Evolutionary conservation across 2,888 invertebrate genomes (phyloP), one percentile per base, ranked within the genome.

Genomic region (Parochlus steinenii): DNA sequence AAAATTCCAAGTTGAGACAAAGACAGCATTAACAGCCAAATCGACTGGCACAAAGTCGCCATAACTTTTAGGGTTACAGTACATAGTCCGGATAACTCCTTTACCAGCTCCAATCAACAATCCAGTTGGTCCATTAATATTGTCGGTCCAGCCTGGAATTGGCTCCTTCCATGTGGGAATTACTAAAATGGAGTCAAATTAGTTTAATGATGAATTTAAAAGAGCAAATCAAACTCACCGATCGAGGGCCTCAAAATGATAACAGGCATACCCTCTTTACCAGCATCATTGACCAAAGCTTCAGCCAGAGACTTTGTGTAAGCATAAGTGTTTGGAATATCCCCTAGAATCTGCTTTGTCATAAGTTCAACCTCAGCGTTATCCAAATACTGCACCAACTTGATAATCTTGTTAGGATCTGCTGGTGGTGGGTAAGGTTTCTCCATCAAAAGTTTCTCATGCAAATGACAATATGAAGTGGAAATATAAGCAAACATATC

Each of bases 231-330:
- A n/a, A n/a, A n/a, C n/a, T n/a, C n/a, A n/a, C n/a, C n/a, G 46
- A 90, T 83, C 1, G 89, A 87, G 2, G 89, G 92, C 44, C 93
- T 62, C 16, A 90, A 58, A 37, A 95, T 77, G 36, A 81, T 64
- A 0, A 76, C 66, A 0, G 92, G 92, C 6, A 95, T 57, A 17
- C 72, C 66, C 3, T 66, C 56, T 27, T 35, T 38, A 16, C 15
- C n/a, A 31, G 81, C 72, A 48, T 86, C 81, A 2, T 76, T 72
- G 1, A 87, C 77, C 39, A 90, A 51, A 10, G 76, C 71, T 56
- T 95, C 93, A 0, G 86, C 82, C 10, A 95, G 57, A 0, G 89
- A 82, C 61, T 95, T 95, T 1, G 93, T 92, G 52, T 81, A 90
- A 0, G 92, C 87, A 52, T 93, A 93, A 0, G 89, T 87, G 54